Base-by-base conservation (phyloP, 2,888 invertebrate genomes). In the Balanococcus diminutus region DNA sequence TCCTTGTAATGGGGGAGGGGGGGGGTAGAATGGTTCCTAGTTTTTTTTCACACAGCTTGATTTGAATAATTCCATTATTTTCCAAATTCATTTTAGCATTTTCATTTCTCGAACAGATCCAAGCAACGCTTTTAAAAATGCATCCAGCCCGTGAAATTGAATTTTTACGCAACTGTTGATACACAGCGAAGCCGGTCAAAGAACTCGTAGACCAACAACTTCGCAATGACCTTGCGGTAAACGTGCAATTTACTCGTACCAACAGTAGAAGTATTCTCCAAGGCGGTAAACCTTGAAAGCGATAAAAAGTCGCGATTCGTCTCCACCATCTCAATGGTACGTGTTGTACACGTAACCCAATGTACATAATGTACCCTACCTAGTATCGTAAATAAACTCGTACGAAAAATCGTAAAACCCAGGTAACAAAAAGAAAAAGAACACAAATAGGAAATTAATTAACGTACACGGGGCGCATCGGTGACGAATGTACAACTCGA, bases 141-240 rank as follows among this genome's bases (percentile, higher is more conserved):
- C 36, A 36, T 36, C 36, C 4, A 36, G 8, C 36, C 36, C n/a
- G n/a, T n/a, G n/a, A n/a, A 36, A 3, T 11, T n/a, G 22, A 0
- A 56, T 22, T 19, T 56, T 56, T 56, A 22, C 56, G 56, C 56
- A 56, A 56, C 56, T 56, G 56, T 56, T 56, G 56, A 56, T 56
- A 56, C 22, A 22, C 56, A 56, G 56, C 19, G 8, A 22, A 67
- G 36, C 32, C 83, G 83, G 83, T 83, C 83, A 83, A 83, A 83
- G 83, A 83, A 83, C 83, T 83, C 51, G 51, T n/a, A 36, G 51
- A 83, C 32, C 56, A 32, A 61, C 83, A 83, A 61, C 83, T 83
- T 83, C 56, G 56, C 32, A 32, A 61, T 51, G 83, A 56, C 83
- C 83, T 83, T 83, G 83, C 61, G 56, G n/a, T 56, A 83, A 83